Base-by-base conservation (phyloP, 2,888 invertebrate genomes). In the Drosophila robusta region DNA sequence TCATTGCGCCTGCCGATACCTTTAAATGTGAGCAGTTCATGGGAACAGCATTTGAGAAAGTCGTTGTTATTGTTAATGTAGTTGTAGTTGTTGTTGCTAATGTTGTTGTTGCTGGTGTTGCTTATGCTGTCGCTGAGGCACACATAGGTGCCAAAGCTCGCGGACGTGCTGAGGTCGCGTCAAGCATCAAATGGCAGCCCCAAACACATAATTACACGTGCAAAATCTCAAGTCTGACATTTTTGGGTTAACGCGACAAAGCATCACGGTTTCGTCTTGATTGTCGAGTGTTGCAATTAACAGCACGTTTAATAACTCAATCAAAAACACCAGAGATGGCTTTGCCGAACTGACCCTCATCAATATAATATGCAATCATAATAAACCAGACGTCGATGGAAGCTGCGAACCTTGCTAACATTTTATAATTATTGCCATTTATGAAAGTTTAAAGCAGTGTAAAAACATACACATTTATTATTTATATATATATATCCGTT, bases 1-100 rank as follows among this genome's bases (percentile, higher is more conserved):
- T 75, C 78, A 80, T 68, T 76, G 66, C 66, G 70, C 72, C 81
- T 49, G 79, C 56, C 74, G 67, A 78, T 82, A 78, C 77, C 75
- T 83, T 78, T 86, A 83, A 86, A 84, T 84, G 83, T 84, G 79
- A 84, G 67, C 79, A 80, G 84, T 87, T 87, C 84, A 84, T 84
- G 84, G 84, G 87, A 83, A 84, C 71, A 80, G 36, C 68, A 64
- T 58, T 69, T 61, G 83, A 86, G 84, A 84, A 84, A 86, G 87
- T 82, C 56, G 78, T 67, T 80, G 68, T 76, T 70, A 56, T 68
- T 75, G 72, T 51, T 75, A 36, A 45, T 64, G 44, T 29, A 69
- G 62, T 39, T 60, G 67, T 61, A 62, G 50, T 39, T 68, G 57
- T 52, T 54, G 60, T 8, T 61, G 36, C 7, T 57, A 42, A 6